Percentiles rank a stretch among this genome's conserved stretches.
phyloP scores from a whole-genome alignment of 1,140 invertebrate genomes.

The Drosophila bifasciata region DNA sequence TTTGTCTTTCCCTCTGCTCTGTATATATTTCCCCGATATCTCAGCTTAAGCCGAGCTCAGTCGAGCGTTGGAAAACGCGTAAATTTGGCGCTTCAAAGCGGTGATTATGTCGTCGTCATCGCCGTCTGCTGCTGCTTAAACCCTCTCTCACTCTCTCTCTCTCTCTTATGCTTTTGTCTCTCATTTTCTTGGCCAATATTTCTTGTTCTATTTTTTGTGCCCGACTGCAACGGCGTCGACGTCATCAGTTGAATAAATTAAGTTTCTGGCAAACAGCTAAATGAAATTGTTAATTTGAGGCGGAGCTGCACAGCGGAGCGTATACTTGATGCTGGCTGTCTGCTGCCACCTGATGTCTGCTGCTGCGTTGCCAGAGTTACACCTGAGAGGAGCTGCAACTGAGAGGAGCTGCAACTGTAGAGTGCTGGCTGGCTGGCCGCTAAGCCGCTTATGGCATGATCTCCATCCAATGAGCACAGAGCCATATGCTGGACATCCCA shows the following conservation, averaged over 20 bases:
- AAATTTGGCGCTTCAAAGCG: conserved; percentile 72
- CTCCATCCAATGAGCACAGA: conserved; percentile 35
- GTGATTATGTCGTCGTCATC: conserved; percentile 72
- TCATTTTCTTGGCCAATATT: conserved; percentile 47
- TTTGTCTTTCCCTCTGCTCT: not conserved
- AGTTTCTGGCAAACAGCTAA: conserved; percentile 63
- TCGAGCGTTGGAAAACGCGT: conserved; percentile 42
- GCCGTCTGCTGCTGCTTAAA: conserved; percentile 29
- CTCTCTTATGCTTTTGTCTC: not conserved
- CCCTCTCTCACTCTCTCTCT: not conserved
- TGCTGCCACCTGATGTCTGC: conserved; percentile 28
- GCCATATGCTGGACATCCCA: conserved; percentile 44
- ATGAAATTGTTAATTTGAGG: conserved; percentile 78
- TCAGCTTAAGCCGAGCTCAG: conserved; percentile 62
- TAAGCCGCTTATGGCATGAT: conserved; percentile 75
- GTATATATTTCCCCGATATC: conserved; percentile 25
- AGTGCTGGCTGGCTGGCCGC: conserved; percentile 30
- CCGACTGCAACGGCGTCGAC: conserved; percentile 33
- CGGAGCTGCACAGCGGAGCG: conserved; percentile 60
- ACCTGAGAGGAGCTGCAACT: conserved; percentile 12
- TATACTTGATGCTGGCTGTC: conserved; percentile 67
- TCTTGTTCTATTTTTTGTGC: conserved; percentile 11
- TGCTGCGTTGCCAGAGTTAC: conserved; percentile 25
- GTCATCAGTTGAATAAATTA: conserved; percentile 71
- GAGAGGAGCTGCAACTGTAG: conserved; percentile 47